Conservation (phyloP, 2,113 vertebrate genomes). For the Ailurus styani region DNA sequence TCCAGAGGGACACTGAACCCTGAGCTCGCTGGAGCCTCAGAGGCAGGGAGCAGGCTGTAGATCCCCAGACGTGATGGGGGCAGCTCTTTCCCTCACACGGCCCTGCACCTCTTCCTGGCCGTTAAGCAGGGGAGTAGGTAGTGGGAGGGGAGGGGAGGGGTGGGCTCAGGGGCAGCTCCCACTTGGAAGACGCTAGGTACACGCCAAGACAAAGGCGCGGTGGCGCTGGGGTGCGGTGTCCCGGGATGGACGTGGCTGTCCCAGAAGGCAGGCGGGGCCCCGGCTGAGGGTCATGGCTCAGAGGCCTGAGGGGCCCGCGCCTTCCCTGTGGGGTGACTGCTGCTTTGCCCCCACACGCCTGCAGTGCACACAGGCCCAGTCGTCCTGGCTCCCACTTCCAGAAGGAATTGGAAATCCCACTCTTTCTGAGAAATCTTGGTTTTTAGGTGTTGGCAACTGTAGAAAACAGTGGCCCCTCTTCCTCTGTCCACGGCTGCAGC, state of each 20-base stretch:
- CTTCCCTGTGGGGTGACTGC: not conserved
- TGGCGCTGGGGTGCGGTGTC: not conserved
- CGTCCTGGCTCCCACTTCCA: not conserved
- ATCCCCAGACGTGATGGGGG: not conserved
- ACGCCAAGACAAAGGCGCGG: not conserved
- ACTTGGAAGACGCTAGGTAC: not conserved
- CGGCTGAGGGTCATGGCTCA: not conserved
- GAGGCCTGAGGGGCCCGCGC: not conserved
- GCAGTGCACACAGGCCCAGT: not conserved
- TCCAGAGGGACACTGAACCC: not conserved
- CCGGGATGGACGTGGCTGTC: not conserved
- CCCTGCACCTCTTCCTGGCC: not conserved
- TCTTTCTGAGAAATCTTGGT: not conserved
- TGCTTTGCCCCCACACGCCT: not conserved
- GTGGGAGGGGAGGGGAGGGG: not conserved
- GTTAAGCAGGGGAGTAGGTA: not conserved
- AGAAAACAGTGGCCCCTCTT: not conserved
- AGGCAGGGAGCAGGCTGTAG: not conserved
- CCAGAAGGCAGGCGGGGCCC: not conserved
- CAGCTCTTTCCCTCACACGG: not conserved
- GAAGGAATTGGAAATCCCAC: not conserved
- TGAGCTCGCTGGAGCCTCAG: not conserved
- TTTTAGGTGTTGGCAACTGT: not conserved
- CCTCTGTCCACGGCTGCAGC: not conserved
- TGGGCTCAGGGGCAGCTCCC: not conserved